Evolutionary conservation across 2,113 vertebrate species (phyloP), one percentile per base, ranked within the genome.

Genomic region (Suncus etruscus): DNA sequence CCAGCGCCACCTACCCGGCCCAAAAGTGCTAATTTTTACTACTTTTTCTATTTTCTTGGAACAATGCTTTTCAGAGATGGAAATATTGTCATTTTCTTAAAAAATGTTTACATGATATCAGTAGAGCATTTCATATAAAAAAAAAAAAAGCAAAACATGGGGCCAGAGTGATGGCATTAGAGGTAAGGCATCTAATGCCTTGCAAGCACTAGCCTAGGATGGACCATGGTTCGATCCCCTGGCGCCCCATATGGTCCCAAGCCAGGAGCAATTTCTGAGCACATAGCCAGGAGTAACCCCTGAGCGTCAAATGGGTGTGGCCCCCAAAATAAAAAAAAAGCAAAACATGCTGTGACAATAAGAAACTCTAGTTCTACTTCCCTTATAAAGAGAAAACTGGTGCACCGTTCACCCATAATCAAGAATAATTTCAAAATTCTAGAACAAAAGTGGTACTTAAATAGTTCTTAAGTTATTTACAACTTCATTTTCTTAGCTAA

Each of bases 401-500:
- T 77, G 77, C 50, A 47, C 73, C 8, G 25, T 48, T 3, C 0
- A 90, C 10, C 75, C 11, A 77, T 18, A 48, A 15, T 18, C 50
- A 27, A 63, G 20, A 75, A 88, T 1, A 88, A 84, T 6, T 63
- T 27, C 8, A 47, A 95, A 89, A 47, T 39, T 50, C n/a, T 89
- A 87, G 77, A 94, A 79, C 73, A 76, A 61, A 93, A 66, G 85
- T 25, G 58, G 20, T 68, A 78, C 50, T 88, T 74, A 66, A 87
- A 76, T 69, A 83, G 2, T 66, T 80, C 10, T 27, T 25, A 18
- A 65, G 45, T 83, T 69, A 80, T 27, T 58, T 72, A 88, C 4
- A 50, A 74, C 31, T 83, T 89, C 84, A 8, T 88, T 68, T 48
- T 85, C 65, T 91, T 76, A 90, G 45, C 47, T 93, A 66, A 29